phyloP scores from a whole-genome alignment of 2,113 vertebrate genomes.

The Monarcha castaneiventris region DNA sequence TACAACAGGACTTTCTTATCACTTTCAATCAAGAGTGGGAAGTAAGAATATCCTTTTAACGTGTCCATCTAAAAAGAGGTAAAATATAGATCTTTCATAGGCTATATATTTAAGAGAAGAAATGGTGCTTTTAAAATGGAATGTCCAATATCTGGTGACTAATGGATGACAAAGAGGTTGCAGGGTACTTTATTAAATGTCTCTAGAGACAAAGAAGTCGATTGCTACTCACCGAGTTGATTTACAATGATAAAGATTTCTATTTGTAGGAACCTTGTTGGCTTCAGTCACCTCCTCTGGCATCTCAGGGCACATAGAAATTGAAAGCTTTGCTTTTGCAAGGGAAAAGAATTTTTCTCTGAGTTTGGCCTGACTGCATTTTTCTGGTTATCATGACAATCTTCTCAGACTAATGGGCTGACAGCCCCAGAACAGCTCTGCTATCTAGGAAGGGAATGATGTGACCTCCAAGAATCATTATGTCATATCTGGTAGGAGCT shows the following conservation, averaged over 20 bases:
- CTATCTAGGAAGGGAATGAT: constrained; percentile 15
- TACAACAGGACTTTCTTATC: neutral
- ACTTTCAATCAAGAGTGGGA: neutral
- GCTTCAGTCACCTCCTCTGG: neutral
- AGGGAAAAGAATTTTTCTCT: constrained; percentile 1
- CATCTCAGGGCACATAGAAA: neutral
- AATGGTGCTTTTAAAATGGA: constrained; percentile 46
- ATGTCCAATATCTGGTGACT: constrained; percentile 54
- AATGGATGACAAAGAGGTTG: constrained; percentile 51
- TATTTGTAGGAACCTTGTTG: constrained; percentile 4
- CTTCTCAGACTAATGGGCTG: constrained; percentile 19
- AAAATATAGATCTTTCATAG: constrained; percentile 28
- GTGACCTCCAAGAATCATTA: constrained; percentile 21
- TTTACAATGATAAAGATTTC: constrained; percentile 56
- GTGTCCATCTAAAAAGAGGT: neutral
- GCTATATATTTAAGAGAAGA: constrained; percentile 42
- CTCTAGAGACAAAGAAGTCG: constrained; percentile 43
- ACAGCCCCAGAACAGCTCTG: neutral
- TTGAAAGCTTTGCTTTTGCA: constrained; percentile 18
- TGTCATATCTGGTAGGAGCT: constrained; percentile 22
- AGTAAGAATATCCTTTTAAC: neutral
- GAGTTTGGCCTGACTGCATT: neutral
- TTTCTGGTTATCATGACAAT: constrained; percentile 42
- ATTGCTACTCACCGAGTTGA: constrained; percentile 47
- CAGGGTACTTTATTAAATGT: constrained; percentile 44